Conservation (phyloP, 2,113 vertebrate species). For the Dolichotis patagonum region DNA sequence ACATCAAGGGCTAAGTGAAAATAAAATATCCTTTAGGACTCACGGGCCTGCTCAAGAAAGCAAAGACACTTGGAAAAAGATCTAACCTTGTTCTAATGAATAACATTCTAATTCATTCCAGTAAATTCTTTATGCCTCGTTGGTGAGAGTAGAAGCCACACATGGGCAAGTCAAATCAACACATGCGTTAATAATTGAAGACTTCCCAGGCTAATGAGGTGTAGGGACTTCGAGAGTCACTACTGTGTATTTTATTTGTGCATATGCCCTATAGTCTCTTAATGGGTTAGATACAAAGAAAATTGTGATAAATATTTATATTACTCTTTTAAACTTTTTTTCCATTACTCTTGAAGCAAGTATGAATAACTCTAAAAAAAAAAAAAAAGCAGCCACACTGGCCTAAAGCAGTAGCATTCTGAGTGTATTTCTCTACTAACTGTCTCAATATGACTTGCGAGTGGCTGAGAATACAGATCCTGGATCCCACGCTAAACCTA, state of each 20-base stretch:
- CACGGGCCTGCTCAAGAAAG: background rate
- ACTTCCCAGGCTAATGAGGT: background rate
- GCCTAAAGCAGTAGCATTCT: background rate
- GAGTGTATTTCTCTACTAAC: background rate
- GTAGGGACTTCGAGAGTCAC: background rate
- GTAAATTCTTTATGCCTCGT: background rate
- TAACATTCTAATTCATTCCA: background rate
- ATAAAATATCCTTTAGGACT: constrained; percentile 17
- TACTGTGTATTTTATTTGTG: background rate
- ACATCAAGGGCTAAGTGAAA: background rate
- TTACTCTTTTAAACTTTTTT: background rate
- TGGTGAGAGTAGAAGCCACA: constrained; percentile 16
- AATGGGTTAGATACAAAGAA: background rate
- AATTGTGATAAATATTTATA: background rate
- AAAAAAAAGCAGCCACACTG: background rate
- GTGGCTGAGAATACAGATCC: background rate
- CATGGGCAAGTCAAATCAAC: constrained; percentile 12
- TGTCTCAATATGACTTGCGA: background rate
- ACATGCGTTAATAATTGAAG: background rate
- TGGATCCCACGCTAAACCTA: background rate
- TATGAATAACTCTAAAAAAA: background rate
- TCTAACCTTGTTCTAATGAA: constrained; percentile 41
- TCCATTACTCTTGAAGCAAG: background rate
- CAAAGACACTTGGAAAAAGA: background rate
- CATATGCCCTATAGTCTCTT: background rate